Evolutionary conservation across 1,140 invertebrate species (phyloP).

Genomic region (Andrena cerasifolii): DNA sequence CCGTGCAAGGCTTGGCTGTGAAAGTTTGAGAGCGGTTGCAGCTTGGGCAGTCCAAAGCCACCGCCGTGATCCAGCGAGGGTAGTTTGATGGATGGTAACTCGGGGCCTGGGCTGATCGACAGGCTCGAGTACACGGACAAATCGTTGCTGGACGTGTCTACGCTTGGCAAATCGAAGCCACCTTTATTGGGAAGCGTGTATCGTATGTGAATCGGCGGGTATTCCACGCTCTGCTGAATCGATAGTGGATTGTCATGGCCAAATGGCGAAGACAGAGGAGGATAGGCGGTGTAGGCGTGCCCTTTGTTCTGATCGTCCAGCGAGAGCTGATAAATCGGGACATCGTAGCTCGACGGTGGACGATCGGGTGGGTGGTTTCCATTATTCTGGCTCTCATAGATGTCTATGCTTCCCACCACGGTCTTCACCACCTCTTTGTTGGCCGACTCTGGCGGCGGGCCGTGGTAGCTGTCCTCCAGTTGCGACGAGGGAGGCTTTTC

Average conservation of each 20-base stretch:
- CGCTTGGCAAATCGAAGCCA: background rate
- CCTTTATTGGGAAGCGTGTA: conserved; percentile 10
- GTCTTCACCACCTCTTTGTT: conserved; percentile 34
- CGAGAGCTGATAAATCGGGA: background rate
- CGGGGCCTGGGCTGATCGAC: conserved; percentile 35
- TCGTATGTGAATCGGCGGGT: conserved; percentile 40
- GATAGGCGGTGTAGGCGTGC: background rate
- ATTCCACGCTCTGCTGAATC: conserved; percentile 46
- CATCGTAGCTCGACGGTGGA: conserved; percentile 18
- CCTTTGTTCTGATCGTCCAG: background rate
- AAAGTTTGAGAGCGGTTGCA: conserved; percentile 17
- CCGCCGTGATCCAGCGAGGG: conserved; percentile 3
- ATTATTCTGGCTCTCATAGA: conserved; percentile 29
- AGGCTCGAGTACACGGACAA: conserved; percentile 47
- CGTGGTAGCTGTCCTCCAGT: conserved; percentile 69
- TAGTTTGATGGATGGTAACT: conserved; percentile 46
- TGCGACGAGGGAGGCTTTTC: conserved; percentile 40
- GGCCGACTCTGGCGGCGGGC: conserved; percentile 56
- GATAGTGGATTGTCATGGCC: conserved; percentile 8
- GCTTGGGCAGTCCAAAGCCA: conserved; percentile 33
- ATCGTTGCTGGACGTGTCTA: conserved; percentile 14
- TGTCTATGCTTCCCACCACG: conserved; percentile 27
- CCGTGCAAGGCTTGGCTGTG: conserved; percentile 19
- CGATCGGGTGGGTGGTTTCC: background rate
- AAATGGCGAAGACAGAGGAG: background rate